These are phyloP conservation scores for Nomada hirtipes DNA, from an alignment of 2,888 invertebrate species.

Conservation along the genomic window DNA sequence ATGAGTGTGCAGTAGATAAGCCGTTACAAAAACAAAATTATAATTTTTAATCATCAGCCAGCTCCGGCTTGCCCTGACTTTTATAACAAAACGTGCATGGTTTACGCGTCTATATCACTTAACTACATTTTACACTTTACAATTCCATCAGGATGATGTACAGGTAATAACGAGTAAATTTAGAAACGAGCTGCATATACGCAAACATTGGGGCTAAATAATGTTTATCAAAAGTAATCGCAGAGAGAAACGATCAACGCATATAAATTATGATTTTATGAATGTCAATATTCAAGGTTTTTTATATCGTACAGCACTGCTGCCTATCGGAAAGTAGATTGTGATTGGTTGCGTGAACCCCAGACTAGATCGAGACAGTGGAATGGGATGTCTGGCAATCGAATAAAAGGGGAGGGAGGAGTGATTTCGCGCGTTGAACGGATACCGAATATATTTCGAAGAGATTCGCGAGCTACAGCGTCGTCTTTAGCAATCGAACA, in stretches of 20 bases:
- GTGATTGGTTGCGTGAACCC: constrained; percentile 69
- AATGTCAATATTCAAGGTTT: constrained; percentile 21
- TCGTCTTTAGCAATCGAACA: constrained; percentile 27
- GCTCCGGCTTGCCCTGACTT: not conserved
- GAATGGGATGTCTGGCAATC: constrained; percentile 78
- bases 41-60: constrained; percentile 32
- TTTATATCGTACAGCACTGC: constrained; percentile 66
- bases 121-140: not conserved
- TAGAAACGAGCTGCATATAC: too few relatives aligned
- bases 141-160: too few relatives aligned
- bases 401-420: constrained; percentile 82
- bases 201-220: not conserved
- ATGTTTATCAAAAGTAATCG: not conserved
- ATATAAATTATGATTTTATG: constrained; percentile 6
- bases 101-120: not conserved
- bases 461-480: constrained; percentile 43
- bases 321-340: constrained; percentile 66
- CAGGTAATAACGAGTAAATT: too few relatives aligned
- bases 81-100: not conserved
- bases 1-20: not conserved
- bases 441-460: constrained; percentile 73
- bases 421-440: constrained; percentile 82
- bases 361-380: constrained; percentile 61
- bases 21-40: constrained; percentile 33
- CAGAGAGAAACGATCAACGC: not conserved